A percentile compares a stretch with the other conserved stretches of the same genome.
Conservation (phyloP, 2,888 invertebrate genomes). For the Meiosimyza decipiens region DNA sequence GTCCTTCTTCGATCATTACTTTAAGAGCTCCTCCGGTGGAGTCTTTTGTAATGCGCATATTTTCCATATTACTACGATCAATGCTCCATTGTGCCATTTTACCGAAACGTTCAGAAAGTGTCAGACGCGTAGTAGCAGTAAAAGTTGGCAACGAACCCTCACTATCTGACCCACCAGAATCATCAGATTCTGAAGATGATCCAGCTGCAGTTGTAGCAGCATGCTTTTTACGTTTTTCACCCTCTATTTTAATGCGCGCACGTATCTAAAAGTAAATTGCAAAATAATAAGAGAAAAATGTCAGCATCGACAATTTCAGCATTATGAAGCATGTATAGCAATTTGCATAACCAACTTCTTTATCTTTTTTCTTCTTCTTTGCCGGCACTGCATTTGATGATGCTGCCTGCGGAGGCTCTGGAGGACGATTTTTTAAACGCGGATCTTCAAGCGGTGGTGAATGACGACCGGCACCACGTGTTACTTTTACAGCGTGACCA, state of each 20-base stretch:
- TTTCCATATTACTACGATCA: constrained; percentile 84
- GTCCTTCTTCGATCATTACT: constrained; percentile 79
- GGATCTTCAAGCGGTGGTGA: constrained; percentile 71
- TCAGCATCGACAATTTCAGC: background rate
- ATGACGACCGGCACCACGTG: constrained; percentile 58
- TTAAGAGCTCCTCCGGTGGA: constrained; percentile 78
- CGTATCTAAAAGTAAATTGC: constrained; percentile 53
- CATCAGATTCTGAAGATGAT: constrained; percentile 73
- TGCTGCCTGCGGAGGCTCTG: constrained; percentile 70
- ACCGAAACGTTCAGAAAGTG: constrained; percentile 87
- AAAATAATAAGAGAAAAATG: constrained; percentile 6
- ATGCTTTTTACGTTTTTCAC: constrained; percentile 68
- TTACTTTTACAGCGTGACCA: constrained; percentile 56
- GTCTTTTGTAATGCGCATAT: constrained; percentile 86
- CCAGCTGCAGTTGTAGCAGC: constrained; percentile 50
- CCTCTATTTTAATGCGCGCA: constrained; percentile 66
- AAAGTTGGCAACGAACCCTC: constrained; percentile 71
- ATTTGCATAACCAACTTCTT: constrained; percentile 60
- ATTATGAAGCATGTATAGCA: background rate
- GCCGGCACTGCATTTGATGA: constrained; percentile 58
- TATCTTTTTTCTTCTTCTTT: constrained; percentile 68
- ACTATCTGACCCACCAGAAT: constrained; percentile 70
- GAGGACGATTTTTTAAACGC: constrained; percentile 69
- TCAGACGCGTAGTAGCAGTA: constrained; percentile 74
- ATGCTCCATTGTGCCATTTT: constrained; percentile 94